Conservation (phyloP, 2,888 invertebrate species). For the Tiliacea citrago region DNA sequence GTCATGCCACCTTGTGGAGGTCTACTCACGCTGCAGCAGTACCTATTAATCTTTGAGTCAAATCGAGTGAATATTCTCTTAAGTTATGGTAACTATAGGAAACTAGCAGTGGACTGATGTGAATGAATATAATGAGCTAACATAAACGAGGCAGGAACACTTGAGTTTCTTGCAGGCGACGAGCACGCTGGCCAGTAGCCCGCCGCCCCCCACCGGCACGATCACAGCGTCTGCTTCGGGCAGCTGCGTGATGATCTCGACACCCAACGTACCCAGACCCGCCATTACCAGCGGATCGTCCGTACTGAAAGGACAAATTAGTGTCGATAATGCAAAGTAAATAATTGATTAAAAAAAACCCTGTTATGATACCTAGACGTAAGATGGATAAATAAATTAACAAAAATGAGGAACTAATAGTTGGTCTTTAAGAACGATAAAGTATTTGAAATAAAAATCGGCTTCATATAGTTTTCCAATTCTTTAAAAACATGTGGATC, state of each 20-base stretch:
- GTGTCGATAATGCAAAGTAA: neutral
- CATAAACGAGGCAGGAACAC: constrained; percentile 86
- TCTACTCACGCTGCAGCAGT: neutral
- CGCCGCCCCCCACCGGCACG: constrained; percentile 82
- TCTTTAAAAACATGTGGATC: neutral
- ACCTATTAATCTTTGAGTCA: too few relatives aligned
- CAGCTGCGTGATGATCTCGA: constrained; percentile 85
- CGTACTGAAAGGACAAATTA: constrained; percentile 67
- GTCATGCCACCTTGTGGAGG: neutral
- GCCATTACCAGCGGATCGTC: constrained; percentile 85
- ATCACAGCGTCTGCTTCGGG: constrained; percentile 86
- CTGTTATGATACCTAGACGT: neutral
- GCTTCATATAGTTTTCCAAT: neutral
- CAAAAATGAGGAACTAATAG: neutral
- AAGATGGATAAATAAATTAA: neutral
- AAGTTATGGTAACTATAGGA: neutral
- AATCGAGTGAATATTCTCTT: neutral
- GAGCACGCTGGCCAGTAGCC: constrained; percentile 81
- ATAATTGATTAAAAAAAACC: neutral
- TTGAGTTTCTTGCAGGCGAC: constrained; percentile 87
- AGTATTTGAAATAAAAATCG: neutral
- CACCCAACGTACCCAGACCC: constrained; percentile 84
- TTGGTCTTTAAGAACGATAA: neutral
- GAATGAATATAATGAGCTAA: constrained; percentile 62
- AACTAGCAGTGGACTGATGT: neutral